Evolutionary conservation across 2,113 vertebrate genomes (phyloP).

Genomic region (Apistogramma diplotaenia): DNA sequence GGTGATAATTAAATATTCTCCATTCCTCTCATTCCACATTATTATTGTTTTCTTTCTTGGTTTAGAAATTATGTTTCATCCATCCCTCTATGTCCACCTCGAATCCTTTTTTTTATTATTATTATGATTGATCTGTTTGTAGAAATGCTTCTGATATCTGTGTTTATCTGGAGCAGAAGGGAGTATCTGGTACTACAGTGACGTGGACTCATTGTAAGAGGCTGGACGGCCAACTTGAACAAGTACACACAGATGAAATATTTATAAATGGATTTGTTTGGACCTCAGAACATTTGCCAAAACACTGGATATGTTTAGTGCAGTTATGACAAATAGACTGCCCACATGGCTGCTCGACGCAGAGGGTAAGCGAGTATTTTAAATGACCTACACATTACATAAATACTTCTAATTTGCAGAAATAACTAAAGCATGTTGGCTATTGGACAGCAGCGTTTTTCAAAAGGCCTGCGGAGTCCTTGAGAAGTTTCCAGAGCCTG

Average conservation of each 20-base stretch:
- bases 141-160: slow-evolving; percentile 18
- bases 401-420: neutral
- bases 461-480: neutral
- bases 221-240: slow-evolving; percentile 2
- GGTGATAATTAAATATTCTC: slow-evolving; percentile 47
- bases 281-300: slow-evolving; percentile 56
- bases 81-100: neutral
- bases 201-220: slow-evolving; percentile 8
- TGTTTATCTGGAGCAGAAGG: slow-evolving; percentile 1
- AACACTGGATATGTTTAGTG: slow-evolving; percentile 40
- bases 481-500: slow-evolving; percentile 45
- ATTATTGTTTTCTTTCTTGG: neutral
- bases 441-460: slow-evolving; percentile 7
- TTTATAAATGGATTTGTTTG: slow-evolving; percentile 42
- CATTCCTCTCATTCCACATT: neutral
- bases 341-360: slow-evolving; percentile 13
- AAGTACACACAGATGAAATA: slow-evolving; percentile 28
- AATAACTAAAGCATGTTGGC: slow-evolving; percentile 1
- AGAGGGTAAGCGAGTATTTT: slow-evolving; percentile 2
- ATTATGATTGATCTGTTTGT: neutral
- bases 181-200: neutral
- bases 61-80: neutral
- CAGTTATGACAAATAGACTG: slow-evolving; percentile 22
- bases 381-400: neutral
- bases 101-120: neutral